Evolutionary conservation across 2,888 invertebrate species (phyloP).

Genomic region (Pelosia muscerda): DNA sequence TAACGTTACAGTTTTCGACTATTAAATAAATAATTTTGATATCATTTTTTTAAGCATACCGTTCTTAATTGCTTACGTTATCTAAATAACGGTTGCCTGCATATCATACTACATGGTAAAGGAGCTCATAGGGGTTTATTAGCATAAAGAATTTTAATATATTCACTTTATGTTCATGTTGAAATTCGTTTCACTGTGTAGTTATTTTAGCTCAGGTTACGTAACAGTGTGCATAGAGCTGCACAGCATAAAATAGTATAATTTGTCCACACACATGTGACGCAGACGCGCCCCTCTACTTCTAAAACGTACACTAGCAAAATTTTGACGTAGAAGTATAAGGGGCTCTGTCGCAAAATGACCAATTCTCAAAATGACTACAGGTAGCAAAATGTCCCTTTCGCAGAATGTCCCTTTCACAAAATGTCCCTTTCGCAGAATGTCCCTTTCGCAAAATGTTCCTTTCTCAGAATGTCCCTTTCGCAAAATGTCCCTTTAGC

Average conservation of each 20-base stretch:
- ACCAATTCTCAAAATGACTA: too few relatives aligned
- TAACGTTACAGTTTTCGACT: not conserved
- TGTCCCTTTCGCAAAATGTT: too few relatives aligned
- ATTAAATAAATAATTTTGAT: constrained; percentile 1
- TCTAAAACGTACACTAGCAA: too few relatives aligned
- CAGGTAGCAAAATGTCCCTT: too few relatives aligned
- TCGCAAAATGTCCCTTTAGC: too few relatives aligned
- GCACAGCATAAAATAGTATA: not conserved
- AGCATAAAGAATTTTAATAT: constrained; percentile 14
- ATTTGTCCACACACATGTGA: too few relatives aligned
- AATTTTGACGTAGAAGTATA: too few relatives aligned
- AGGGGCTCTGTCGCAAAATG: too few relatives aligned
- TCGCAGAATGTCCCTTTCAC: too few relatives aligned
- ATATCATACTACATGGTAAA: constrained; percentile 7
- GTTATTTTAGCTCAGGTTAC: constrained; percentile 10
- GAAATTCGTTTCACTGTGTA: constrained; percentile 1
- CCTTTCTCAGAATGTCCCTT: too few relatives aligned
- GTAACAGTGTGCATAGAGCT: not conserved
- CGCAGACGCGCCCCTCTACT: too few relatives aligned
- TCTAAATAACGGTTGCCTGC: constrained; percentile 11
- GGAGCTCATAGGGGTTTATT: constrained; percentile 11
- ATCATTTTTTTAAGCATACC: constrained; percentile 5
- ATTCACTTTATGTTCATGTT: not conserved
- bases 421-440: too few relatives aligned
- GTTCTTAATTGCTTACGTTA: constrained; percentile 5